Base-by-base conservation (phyloP, 2,888 invertebrate genomes). In the Malachius bipustulatus region DNA sequence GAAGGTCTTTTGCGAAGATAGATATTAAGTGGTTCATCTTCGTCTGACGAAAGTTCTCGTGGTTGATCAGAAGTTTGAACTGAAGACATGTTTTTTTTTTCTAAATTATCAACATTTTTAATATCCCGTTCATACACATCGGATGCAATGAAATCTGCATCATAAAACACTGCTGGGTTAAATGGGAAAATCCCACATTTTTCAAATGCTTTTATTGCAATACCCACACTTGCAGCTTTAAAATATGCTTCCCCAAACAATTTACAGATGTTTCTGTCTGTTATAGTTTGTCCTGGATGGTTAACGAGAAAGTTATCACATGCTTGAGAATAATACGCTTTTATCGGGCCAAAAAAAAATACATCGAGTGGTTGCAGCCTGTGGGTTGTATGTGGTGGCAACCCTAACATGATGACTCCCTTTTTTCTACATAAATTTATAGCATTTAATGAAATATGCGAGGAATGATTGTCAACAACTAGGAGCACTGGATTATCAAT, bases 331-430 rank as follows among this genome's bases (percentile, higher is more conserved):
- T 48, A 52, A 38, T 34, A 51, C 3, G 39, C 41, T 29, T 49
- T 51, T 19, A 53, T 19, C 4, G 49, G 49, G 19, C 42, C 45
- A 46, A 53, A 50, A 34, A 50, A 51, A 26, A 39, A 37, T 29
- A 52, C 50, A 38, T 46, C 43, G 15, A 45, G 39, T 10, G 47
- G 48, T 34, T 52, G 51, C 12, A 51, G 24, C 14, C 41, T 30
- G 36, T 50, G 50, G 4, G 47, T 47, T 27, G 44, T 47, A 35
- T 52, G 50, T 10, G 47, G 50, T n/a, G 50, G 48, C 14, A 47
- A 37, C 13, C 43, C 44, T 24, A 52, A 30, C 35, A 50, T 42
- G 14, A 47, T 16, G 11, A 48, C 42, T 3, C 40, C 42, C 26
- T 46, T 48, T 16, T 41, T 38, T 40, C 44, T 36, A 29, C 46